phyloP scores from a whole-genome alignment of 23 tunicate genomes.

The Corella eumyota region DNA sequence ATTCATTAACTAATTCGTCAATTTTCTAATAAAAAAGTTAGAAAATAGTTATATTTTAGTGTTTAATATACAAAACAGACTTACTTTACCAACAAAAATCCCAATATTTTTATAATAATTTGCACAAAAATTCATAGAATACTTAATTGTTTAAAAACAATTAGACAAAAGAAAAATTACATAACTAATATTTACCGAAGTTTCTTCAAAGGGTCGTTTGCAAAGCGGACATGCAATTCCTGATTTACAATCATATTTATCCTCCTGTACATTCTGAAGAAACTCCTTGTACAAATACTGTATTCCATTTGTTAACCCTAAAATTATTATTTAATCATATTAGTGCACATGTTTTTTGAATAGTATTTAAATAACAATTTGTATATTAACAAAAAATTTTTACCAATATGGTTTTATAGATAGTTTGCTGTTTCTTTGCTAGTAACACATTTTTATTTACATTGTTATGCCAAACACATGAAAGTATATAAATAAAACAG shows the following conservation, averaged over 20 bases:
- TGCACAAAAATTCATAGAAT: neutral
- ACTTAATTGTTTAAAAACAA: too few species aligned
- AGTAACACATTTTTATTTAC: too few species aligned
- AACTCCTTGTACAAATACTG: slow-evolving; percentile 77
- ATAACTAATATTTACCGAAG: slow-evolving; percentile 23
- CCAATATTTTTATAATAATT: neutral
- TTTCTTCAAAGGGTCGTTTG: slow-evolving; percentile 65
- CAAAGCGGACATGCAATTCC: slow-evolving; percentile 79
- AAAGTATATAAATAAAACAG: too few species aligned
- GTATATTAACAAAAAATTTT: neutral
- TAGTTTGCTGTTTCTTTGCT: too few species aligned
- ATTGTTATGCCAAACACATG: too few species aligned
- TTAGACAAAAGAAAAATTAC: too few species aligned
- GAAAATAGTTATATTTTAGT: neutral
- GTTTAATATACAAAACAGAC: neutral
- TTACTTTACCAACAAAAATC: too few species aligned
- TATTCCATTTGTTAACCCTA: slow-evolving; percentile 66
- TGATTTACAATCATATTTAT: slow-evolving; percentile 15
- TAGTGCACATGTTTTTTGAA: too few species aligned
- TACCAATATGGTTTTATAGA: neutral
- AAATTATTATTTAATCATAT: too few species aligned
- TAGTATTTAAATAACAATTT: too few species aligned
- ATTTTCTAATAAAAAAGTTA: slow-evolving; percentile 42
- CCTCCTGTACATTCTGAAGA: slow-evolving; percentile 29
- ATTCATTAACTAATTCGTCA: slow-evolving; percentile 40